phyloP scores from a whole-genome alignment of 2,797 vertebrate species.

The Pseudochromis fuscus region DNA sequence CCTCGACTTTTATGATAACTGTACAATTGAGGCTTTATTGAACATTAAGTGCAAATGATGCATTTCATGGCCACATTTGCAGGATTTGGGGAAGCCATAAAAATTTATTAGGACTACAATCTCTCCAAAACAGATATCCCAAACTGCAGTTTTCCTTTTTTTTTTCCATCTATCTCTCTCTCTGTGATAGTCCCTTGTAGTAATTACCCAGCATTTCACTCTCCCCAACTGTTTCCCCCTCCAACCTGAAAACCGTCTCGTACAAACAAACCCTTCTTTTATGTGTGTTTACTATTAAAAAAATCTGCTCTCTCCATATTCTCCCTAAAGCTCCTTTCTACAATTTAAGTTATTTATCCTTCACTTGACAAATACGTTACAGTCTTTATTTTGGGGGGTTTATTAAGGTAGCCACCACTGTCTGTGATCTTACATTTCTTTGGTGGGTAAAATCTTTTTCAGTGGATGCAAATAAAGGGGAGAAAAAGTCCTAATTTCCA shows the following conservation, averaged over 20 bases:
- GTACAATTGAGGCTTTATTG: conserved; percentile 15
- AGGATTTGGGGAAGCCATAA: conserved; percentile 22
- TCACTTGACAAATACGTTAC: neutral
- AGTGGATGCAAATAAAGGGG: conserved; percentile 25
- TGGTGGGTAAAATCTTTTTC: conserved; percentile 7
- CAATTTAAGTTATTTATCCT: neutral
- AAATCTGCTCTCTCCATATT: neutral
- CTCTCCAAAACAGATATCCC: conserved; percentile 22
- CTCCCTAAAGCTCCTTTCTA: neutral
- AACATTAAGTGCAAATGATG: neutral
- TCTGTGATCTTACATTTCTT: conserved; percentile 26
- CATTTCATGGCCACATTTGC: conserved; percentile 20
- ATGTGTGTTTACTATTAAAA: conserved; percentile 6
- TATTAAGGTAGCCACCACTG: neutral
- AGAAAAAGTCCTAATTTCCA: conserved; percentile 62
- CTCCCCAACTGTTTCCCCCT: conserved; percentile 11
- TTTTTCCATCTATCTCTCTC: conserved; percentile 4
- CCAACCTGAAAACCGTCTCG: conserved; percentile 2
- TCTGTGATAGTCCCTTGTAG: conserved; percentile 80
- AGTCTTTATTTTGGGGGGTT: conserved; percentile 20
- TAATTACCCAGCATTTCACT: conserved; percentile 23
- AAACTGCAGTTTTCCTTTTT: conserved; percentile 6
- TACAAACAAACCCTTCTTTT: neutral
- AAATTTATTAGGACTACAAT: conserved; percentile 20
- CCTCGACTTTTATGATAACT: conserved; percentile 11